phyloP scores from a whole-genome alignment of 2,888 invertebrate genomes.

The Thymelicus lineola region DNA sequence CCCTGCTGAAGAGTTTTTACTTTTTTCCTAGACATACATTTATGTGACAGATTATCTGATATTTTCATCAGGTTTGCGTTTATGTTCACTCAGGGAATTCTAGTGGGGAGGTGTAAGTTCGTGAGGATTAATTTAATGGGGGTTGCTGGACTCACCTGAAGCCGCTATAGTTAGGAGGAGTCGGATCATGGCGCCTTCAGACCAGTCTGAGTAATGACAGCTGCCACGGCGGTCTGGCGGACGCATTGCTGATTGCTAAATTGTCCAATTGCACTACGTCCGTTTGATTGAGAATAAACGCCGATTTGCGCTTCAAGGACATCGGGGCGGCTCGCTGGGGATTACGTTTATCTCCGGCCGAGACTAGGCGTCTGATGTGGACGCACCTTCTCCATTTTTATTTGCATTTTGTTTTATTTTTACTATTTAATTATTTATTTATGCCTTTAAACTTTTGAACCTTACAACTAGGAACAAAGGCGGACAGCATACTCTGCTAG shows the following conservation, averaged over 20 bases:
- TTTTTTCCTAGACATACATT: too few relatives aligned
- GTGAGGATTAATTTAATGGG: background rate
- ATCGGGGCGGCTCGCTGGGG: constrained; percentile 42
- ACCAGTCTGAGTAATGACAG: constrained; percentile 27
- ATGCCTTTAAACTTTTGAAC: too few relatives aligned
- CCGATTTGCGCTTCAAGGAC: constrained; percentile 71
- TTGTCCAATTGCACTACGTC: constrained; percentile 68
- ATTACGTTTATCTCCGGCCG: constrained; percentile 23
- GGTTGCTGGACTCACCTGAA: constrained; percentile 45
- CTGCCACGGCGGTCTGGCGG: constrained; percentile 34
- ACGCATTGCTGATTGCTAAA: constrained; percentile 70
- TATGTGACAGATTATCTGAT: too few relatives aligned
- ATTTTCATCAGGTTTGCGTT: too few relatives aligned
- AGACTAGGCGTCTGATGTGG: background rate
- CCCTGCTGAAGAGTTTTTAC: too few relatives aligned
- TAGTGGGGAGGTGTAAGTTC: too few relatives aligned
- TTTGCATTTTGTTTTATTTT: too few relatives aligned
- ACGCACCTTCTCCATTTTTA: background rate
- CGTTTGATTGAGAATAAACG: constrained; percentile 61
- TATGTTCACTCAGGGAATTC: too few relatives aligned
- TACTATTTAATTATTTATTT: too few relatives aligned
- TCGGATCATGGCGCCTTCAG: constrained; percentile 45
- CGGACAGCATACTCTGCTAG: too few relatives aligned
- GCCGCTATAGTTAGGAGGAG: constrained; percentile 46
- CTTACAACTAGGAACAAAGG: too few relatives aligned